These are phyloP conservation scores for Mastigias papua DNA, from an alignment of 30 jellyfish, hydroid and myxozoan genomes.

Conservation along the genomic window DNA sequence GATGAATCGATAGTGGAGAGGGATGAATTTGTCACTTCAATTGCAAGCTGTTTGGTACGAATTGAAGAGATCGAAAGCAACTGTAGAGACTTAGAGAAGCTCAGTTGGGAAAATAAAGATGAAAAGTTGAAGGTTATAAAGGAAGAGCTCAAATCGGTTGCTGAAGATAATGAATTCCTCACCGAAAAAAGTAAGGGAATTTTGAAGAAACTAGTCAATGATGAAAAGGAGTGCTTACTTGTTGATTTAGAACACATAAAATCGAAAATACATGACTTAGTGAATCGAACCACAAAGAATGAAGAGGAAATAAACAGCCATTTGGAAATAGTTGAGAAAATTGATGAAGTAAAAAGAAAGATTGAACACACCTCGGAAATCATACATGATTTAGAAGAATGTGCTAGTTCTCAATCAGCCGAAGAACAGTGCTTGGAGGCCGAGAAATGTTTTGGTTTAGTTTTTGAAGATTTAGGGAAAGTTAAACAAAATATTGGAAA, in stretches of 20 bases:
- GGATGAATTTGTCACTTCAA: conserved; percentile 29
- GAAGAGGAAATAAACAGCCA: background rate
- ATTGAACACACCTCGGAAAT: background rate
- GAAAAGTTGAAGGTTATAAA: background rate
- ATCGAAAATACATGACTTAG: background rate
- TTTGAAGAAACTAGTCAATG: conserved; percentile 26
- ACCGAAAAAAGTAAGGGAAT: background rate
- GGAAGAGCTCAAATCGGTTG: conserved; percentile 7
- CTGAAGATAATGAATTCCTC: conserved; percentile 34
- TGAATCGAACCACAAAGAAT: background rate
- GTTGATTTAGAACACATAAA: conserved; percentile 20
- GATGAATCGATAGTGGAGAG: conserved; percentile 70
- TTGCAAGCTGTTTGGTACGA: conserved; percentile 44
- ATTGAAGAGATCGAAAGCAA: conserved; percentile 37
- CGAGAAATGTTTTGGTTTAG: background rate
- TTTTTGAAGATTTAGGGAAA: background rate
- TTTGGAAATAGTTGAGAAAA: background rate
- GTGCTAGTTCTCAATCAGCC: background rate
- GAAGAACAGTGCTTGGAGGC: background rate
- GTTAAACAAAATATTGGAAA: background rate
- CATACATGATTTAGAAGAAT: background rate
- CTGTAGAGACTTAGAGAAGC: background rate
- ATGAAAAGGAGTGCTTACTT: conserved; percentile 18
- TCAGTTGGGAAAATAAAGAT: background rate
- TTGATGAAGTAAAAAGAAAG: background rate